These are phyloP conservation scores for Clivina fossor DNA, from an alignment of 2,888 invertebrate species.

Conservation along the genomic window DNA sequence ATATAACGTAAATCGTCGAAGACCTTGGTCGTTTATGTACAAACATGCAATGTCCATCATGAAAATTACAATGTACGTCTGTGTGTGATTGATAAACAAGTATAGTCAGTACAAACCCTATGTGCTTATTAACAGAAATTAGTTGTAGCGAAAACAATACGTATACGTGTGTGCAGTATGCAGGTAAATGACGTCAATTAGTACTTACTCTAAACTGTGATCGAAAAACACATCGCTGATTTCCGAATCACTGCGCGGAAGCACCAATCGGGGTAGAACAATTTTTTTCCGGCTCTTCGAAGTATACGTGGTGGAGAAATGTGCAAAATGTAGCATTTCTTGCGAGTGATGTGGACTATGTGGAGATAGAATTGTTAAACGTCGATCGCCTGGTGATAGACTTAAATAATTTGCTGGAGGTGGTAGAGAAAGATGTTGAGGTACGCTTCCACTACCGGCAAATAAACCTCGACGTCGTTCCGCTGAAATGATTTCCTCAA, in stretches of 20 bases:
- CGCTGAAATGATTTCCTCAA: slow-evolving; percentile 57
- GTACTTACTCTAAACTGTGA: slow-evolving; percentile 65
- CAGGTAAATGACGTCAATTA: no score
- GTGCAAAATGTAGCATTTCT: slow-evolving; percentile 65
- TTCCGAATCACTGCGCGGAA: slow-evolving; percentile 75
- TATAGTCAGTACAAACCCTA: no score
- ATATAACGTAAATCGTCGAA: no score
- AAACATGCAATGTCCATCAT: no score
- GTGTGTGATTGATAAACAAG: no score
- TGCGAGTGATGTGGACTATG: slow-evolving; percentile 72
- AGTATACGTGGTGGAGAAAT: slow-evolving; percentile 57
- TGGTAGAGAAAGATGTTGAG: slow-evolving; percentile 71
- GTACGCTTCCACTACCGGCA: slow-evolving; percentile 64
- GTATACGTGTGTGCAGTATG: no score
- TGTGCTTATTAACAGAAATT: no score
- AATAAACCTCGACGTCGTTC: slow-evolving; percentile 69
- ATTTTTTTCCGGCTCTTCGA: slow-evolving; percentile 71
- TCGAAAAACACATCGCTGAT: slow-evolving; percentile 67
- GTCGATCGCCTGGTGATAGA: slow-evolving; percentile 59
- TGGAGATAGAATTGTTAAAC: slow-evolving; percentile 77
- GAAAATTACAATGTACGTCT: no score
- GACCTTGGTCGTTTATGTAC: no score
- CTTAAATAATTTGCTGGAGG: slow-evolving; percentile 62
- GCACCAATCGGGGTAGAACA: slow-evolving; percentile 72
- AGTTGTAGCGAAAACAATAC: no score